Conservation (phyloP, 2,888 invertebrate species). For the Machimus atricapillus region DNA sequence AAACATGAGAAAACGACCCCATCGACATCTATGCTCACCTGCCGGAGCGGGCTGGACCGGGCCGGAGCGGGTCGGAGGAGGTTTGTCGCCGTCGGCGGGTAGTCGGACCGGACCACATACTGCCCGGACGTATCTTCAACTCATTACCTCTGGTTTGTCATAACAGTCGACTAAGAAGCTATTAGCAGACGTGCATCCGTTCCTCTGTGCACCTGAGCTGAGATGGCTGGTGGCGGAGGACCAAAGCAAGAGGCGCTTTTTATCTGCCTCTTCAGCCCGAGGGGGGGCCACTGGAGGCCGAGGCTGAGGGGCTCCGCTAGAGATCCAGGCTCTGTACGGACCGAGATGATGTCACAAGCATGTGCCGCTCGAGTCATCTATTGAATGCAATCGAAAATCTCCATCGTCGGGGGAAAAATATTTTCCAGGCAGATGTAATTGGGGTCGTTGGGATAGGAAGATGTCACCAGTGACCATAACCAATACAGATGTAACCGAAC, state of each 20-base stretch:
- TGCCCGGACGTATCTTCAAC: slow-evolving; percentile 15
- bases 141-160: slow-evolving; percentile 19
- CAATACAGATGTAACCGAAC: slow-evolving; percentile 36
- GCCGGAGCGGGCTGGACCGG: not conserved
- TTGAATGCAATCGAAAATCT: slow-evolving; percentile 39
- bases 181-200: slow-evolving; percentile 7
- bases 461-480: slow-evolving; percentile 40
- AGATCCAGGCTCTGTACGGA: not conserved
- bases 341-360: slow-evolving; percentile 34
- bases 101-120: slow-evolving; percentile 3
- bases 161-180: slow-evolving; percentile 21
- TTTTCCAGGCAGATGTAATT: slow-evolving; percentile 40
- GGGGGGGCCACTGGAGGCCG: not conserved
- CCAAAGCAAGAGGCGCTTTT: not conserved
- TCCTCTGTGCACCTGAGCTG: not conserved
- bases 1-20: slow-evolving; percentile 5
- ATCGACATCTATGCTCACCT: slow-evolving; percentile 29
- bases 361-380: slow-evolving; percentile 33
- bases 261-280: not conserved
- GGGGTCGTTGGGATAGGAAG: slow-evolving; percentile 34
- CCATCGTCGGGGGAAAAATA: slow-evolving; percentile 38
- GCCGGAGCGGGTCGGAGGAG: not conserved
- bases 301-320: not conserved
- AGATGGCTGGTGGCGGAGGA: not conserved
- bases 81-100: not conserved